phyloP scores from a whole-genome alignment of 2,797 vertebrate genomes.

The Dendrocincla fuliginosa region DNA sequence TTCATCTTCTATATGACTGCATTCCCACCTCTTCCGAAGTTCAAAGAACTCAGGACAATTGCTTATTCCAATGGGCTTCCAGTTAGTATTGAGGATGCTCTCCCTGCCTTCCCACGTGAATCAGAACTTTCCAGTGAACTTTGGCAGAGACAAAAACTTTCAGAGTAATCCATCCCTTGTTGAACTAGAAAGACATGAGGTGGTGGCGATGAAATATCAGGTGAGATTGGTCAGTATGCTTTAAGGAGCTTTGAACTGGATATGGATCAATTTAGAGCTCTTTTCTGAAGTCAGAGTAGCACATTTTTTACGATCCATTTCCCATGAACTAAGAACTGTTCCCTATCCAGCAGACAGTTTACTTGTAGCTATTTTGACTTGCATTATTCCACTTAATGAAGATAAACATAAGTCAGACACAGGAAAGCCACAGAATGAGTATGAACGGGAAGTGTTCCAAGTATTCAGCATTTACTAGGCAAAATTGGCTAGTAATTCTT shows the following conservation, averaged over 20 bases:
- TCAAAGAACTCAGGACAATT: conserved; percentile 32
- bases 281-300: conserved; percentile 45
- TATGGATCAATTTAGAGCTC: conserved; percentile 48
- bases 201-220: conserved; percentile 35
- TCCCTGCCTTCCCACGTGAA: background rate
- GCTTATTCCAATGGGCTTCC: background rate
- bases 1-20: conserved; percentile 63
- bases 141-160: conserved; percentile 5
- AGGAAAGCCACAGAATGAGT: conserved; percentile 63
- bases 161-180: background rate
- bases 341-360: conserved; percentile 63
- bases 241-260: conserved; percentile 52
- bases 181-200: background rate
- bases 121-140: background rate
- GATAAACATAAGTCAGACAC: conserved; percentile 71
- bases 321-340: conserved; percentile 64
- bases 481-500: conserved; percentile 61
- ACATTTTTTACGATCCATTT: conserved; percentile 57
- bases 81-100: background rate
- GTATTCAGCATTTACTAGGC: conserved; percentile 54
- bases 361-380: conserved; percentile 71
- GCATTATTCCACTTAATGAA: conserved; percentile 69
- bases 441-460: conserved; percentile 49
- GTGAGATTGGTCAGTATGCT: conserved; percentile 16
- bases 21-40: conserved; percentile 45